These are phyloP conservation scores for Coracias cyanogaster DNA, from an alignment of 2,797 vertebrate genomes.

Conservation along the genomic window DNA sequence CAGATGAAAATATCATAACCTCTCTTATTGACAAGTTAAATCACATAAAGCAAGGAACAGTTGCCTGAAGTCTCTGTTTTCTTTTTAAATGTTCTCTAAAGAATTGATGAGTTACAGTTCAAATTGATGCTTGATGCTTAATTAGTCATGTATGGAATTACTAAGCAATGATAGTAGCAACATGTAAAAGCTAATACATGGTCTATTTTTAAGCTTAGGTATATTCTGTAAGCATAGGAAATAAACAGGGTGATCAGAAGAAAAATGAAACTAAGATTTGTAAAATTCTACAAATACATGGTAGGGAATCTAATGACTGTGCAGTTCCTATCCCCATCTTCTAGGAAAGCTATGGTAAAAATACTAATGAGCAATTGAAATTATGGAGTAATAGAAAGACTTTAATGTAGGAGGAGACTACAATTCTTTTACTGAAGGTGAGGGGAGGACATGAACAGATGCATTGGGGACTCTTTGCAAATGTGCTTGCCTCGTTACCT, in stretches of 20 bases:
- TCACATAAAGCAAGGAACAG: not conserved
- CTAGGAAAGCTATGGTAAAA: not conserved
- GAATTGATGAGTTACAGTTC: not conserved
- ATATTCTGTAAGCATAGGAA: not conserved
- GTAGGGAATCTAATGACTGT: not conserved
- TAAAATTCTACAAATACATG: not conserved
- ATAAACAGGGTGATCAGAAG: not conserved
- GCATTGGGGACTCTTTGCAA: not conserved
- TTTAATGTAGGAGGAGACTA: not conserved
- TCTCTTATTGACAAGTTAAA: conserved; percentile 36
- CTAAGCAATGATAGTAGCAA: not conserved
- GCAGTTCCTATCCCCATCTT: not conserved
- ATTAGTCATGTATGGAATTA: not conserved
- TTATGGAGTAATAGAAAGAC: not conserved
- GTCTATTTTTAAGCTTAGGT: not conserved
- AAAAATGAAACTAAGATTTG: not conserved
- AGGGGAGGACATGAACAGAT: not conserved
- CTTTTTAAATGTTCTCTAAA: not conserved
- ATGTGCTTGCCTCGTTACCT: not conserved
- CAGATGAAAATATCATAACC: conserved; percentile 6
- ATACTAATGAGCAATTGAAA: not conserved
- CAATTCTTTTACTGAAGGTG: not conserved
- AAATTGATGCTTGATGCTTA: not conserved
- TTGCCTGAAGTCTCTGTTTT: not conserved
- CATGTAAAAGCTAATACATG: not conserved